Base-by-base conservation (phyloP, 2,797 vertebrate genomes). In the Rachycentron canadum region DNA sequence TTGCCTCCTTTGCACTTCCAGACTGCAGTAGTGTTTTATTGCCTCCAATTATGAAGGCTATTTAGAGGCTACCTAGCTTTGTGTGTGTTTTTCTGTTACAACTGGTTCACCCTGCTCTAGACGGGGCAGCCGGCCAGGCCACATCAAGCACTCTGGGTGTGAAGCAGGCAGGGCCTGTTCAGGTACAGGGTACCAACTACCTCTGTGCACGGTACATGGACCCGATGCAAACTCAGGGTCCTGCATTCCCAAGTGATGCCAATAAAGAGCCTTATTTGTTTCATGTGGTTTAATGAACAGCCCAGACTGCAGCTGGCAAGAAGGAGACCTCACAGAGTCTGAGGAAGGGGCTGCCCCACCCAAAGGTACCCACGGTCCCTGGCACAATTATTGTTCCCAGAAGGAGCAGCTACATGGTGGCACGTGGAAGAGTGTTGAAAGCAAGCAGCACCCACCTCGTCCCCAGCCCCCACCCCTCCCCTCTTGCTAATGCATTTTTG, bases 211-310 rank as follows among this genome's bases (percentile, higher is more conserved):
- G 28, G 34, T 36, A 14, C 76, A 41, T 12, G 45, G 58, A 21
- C 26, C 45, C 10, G 0, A n/a, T 52, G 65, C 53, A 81, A 75
- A 76, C 70, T 40, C 58, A 2, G 9, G 57, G 70, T 57, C 34
- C 52, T 55, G 80, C 62, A 56, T 82, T 85, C 72, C 76, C 86
- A 73, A 81, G 74, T 81, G 82, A 89, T 85, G 83, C 81, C 88
- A 84, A 58, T 91, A 92, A 92, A 81, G 75, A 91, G 85, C 73
- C 86, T 80, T 83, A 87, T 93, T 94, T 90, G 93, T 95, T 95
- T 96, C 93, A 95, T 95, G 94, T 95, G 94, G 94, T 94, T 91
- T 93, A 90, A 92, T 89, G 89, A 91, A 88, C 78, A 83, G 86
- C 73, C 86, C 84, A 89, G 89, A 83, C 91, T 90, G 66, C 90